Conservation (phyloP, 2,113 vertebrate species). For the Plecotus auritus region DNA sequence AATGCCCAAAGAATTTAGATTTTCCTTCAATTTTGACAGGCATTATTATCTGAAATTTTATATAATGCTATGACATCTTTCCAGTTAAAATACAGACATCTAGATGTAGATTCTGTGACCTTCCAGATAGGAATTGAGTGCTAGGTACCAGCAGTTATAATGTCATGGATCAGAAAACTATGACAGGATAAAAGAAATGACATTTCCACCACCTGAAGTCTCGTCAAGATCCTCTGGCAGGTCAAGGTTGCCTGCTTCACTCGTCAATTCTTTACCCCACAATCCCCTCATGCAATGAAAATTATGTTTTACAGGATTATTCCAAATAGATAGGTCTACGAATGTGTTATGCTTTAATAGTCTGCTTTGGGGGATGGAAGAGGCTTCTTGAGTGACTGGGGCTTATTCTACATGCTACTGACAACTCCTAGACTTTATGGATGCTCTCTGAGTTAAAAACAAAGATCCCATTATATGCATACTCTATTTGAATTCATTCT, state of each 20-base stretch:
- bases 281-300: background rate
- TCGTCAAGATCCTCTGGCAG: conserved; percentile 1
- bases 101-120: conserved; percentile 32
- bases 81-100: conserved; percentile 34
- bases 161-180: conserved; percentile 29
- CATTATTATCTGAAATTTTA: background rate
- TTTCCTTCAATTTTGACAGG: background rate
- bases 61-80: background rate
- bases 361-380: background rate
- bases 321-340: background rate
- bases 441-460: background rate
- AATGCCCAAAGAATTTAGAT: background rate
- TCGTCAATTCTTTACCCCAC: background rate
- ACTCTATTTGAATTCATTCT: background rate
- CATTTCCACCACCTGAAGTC: background rate
- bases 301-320: background rate
- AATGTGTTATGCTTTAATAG: background rate
- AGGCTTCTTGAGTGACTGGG: background rate
- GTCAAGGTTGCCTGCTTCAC: background rate
- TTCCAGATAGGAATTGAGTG: conserved; percentile 28
- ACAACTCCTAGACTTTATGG: background rate
- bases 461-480: background rate
- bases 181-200: background rate
- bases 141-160: conserved; percentile 14
- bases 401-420: background rate